phyloP scores from a whole-genome alignment of 1,140 invertebrate species.

The Camponotus pennsylvanicus region DNA sequence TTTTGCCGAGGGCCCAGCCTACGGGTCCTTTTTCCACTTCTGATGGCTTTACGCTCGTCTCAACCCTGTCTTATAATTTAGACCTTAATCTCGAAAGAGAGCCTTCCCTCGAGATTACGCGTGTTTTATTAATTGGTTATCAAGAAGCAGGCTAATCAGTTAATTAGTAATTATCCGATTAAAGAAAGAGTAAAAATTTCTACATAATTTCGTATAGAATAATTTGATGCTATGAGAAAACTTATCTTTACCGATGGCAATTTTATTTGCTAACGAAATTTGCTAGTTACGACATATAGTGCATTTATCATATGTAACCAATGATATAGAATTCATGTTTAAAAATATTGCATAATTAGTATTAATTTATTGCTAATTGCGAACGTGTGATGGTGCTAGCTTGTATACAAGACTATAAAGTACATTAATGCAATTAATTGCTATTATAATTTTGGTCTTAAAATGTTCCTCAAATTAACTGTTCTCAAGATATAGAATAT shows the following conservation, averaged over 20 bases:
- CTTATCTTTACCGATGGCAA: background rate
- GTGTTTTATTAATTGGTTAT: constrained; percentile 58
- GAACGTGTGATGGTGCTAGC: too few relatives aligned
- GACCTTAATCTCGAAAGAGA: constrained; percentile 25
- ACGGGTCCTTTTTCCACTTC: constrained; percentile 31
- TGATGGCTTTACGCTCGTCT: constrained; percentile 18
- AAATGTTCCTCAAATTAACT: too few relatives aligned
- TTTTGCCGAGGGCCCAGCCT: constrained; percentile 17
- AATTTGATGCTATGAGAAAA: background rate
- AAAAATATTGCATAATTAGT: too few relatives aligned
- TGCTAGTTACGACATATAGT: background rate
- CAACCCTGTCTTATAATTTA: constrained; percentile 46
- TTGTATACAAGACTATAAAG: too few relatives aligned
- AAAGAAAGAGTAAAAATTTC: background rate
- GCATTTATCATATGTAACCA: background rate
- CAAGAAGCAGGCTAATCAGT: constrained; percentile 23
- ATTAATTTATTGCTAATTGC: too few relatives aligned
- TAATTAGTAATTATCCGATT: constrained; percentile 29
- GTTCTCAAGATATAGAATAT: too few relatives aligned
- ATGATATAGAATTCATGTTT: background rate
- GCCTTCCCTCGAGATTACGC: constrained; percentile 25
- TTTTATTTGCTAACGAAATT: background rate
- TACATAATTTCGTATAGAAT: background rate
- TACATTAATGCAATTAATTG: too few relatives aligned
- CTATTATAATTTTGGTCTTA: too few relatives aligned